Percentiles rank a stretch among this genome's conserved stretches.
Evolutionary conservation across 2,113 vertebrate species (phyloP).

Genomic region (Tragelaphus scriptus): DNA sequence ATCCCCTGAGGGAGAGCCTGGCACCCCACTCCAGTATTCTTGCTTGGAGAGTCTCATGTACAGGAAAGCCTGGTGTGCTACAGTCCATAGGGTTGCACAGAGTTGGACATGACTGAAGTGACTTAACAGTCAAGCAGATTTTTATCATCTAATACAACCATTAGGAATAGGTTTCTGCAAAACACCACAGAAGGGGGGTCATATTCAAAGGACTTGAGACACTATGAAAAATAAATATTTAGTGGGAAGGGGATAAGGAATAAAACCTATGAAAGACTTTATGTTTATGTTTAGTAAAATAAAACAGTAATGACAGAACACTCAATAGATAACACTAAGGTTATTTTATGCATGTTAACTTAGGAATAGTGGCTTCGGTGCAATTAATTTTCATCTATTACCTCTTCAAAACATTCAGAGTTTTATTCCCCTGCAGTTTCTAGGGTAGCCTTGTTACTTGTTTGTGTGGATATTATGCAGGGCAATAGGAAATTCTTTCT

Average conservation of each 20-base stretch:
- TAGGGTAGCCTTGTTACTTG: background rate
- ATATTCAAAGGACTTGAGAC: background rate
- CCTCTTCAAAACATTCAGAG: background rate
- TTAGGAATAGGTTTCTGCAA: background rate
- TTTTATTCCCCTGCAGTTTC: background rate
- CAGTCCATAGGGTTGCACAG: background rate
- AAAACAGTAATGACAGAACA: background rate
- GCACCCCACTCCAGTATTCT: background rate
- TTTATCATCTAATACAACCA: background rate
- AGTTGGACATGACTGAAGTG: background rate
- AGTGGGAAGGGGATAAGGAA: background rate
- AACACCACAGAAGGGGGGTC: background rate
- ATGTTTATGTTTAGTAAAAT: slow-evolving; percentile 35
- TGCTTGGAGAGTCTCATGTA: background rate
- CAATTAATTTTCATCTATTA: slow-evolving; percentile 51
- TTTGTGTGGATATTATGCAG: background rate
- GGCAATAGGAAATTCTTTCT: background rate
- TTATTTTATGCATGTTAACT: slow-evolving; percentile 29
- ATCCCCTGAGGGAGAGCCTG: background rate
- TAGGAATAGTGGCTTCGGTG: background rate
- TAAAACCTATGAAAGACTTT: background rate
- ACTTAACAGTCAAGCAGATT: background rate
- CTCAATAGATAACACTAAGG: background rate
- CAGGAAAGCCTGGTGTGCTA: background rate
- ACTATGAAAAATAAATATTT: slow-evolving; percentile 7